Percentiles rank a stretch among this genome's conserved stretches.
Conservation (phyloP, 1,140 invertebrate species). For the Panagrolaimus sp. region DNA sequence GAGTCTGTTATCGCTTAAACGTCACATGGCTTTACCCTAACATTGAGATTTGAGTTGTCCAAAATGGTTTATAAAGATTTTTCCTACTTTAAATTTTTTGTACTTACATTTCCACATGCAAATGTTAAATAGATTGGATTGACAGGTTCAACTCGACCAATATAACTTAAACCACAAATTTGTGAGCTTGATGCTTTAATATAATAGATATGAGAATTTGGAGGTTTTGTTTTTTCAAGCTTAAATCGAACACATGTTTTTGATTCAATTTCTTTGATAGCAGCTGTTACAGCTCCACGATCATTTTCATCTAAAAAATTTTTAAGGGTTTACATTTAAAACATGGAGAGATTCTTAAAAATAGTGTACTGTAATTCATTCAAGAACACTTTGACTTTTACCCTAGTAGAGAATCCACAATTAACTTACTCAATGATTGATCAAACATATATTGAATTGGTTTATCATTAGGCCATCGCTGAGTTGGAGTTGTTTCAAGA, state of each 20-base stretch:
- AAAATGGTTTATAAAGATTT: too few species aligned
- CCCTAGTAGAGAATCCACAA: too few species aligned
- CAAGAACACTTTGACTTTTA: too few species aligned
- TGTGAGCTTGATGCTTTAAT: slow-evolving; percentile 35
- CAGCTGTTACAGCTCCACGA: slow-evolving; percentile 35
- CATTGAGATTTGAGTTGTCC: too few species aligned
- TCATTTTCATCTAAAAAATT: slow-evolving; percentile 38
- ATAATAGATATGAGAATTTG: slow-evolving; percentile 46
- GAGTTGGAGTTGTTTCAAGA: slow-evolving; percentile 24
- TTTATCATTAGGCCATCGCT: slow-evolving; percentile 33
- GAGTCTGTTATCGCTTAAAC: too few species aligned
- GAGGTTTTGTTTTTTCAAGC: slow-evolving; percentile 24
- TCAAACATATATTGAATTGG: slow-evolving; percentile 43
- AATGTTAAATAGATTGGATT: slow-evolving; percentile 52
- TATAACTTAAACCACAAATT: slow-evolving; percentile 50
- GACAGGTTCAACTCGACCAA: slow-evolving; percentile 38
- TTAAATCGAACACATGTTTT: slow-evolving; percentile 50
- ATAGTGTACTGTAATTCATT: too few species aligned
- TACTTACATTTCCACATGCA: slow-evolving; percentile 32
- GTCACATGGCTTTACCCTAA: too few species aligned
- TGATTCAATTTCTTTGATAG: slow-evolving; percentile 47
- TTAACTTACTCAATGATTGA: slow-evolving; percentile 26
- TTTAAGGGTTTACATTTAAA: neutral
- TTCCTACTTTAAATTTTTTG: too few species aligned
- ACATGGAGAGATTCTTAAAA: too few species aligned